These are phyloP conservation scores for Coecobrya sp. DNA, from an alignment of 2,888 invertebrate species.

Conservation along the genomic window DNA sequence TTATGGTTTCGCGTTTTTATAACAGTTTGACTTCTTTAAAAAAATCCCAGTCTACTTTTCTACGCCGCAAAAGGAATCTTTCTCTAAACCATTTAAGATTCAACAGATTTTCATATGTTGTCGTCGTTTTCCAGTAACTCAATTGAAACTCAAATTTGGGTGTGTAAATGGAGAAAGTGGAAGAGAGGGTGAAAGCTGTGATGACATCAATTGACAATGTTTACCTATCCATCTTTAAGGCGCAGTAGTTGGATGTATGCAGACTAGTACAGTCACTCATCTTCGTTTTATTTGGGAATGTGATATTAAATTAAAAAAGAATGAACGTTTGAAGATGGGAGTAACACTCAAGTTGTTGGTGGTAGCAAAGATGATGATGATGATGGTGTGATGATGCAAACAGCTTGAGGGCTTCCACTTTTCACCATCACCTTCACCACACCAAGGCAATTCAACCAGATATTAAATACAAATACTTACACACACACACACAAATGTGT, in stretches of 20 bases:
- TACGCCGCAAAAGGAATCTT: background rate
- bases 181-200: slow-evolving; percentile 2
- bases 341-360: background rate
- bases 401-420: slow-evolving; percentile 37
- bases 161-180: background rate
- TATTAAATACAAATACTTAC: slow-evolving; percentile 29
- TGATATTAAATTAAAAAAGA: slow-evolving; percentile 49
- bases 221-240: slow-evolving; percentile 9
- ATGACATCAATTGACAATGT: slow-evolving; percentile 37
- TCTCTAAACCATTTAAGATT: slow-evolving; percentile 1
- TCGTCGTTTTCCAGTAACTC: background rate
- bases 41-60: too few relatives aligned
- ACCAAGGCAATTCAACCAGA: slow-evolving; percentile 10
- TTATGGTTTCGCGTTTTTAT: background rate
- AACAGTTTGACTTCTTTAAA: too few relatives aligned
- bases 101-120: background rate
- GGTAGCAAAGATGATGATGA: too few relatives aligned
- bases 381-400: slow-evolving; percentile 29
- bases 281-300: slow-evolving; percentile 8
- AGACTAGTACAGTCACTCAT: background rate
- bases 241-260: background rate
- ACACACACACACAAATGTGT: background rate
- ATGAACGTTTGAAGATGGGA: background rate
- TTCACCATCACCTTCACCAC: background rate
- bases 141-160: background rate